phyloP scores from a whole-genome alignment of 2,888 invertebrate species.

The Creontiades dilutus region DNA sequence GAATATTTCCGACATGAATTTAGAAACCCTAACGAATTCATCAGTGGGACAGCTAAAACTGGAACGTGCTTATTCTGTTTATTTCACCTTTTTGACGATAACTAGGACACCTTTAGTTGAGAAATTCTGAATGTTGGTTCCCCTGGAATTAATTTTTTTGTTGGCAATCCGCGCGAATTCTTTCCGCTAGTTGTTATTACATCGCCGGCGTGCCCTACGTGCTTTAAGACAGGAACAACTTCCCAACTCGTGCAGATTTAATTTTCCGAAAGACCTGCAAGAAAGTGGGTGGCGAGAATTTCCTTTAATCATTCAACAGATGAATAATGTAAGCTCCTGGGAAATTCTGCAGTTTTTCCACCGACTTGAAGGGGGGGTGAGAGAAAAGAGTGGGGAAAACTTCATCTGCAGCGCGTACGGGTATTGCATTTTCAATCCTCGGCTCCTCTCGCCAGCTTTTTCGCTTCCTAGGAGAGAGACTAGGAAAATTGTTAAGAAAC shows the following conservation, averaged over 20 bases:
- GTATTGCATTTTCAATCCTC: constrained; percentile 65
- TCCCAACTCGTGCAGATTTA: constrained; percentile 51
- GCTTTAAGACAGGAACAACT: background rate
- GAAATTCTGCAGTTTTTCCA: constrained; percentile 47
- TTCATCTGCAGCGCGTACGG: constrained; percentile 46
- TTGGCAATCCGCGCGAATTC: too few relatives aligned
- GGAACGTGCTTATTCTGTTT: too few relatives aligned
- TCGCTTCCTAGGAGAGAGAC: constrained; percentile 20
- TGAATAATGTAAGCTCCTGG: constrained; percentile 61
- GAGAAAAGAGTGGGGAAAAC: background rate
- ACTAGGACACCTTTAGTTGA: too few relatives aligned
- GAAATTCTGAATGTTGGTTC: too few relatives aligned
- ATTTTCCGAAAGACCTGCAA: constrained; percentile 27
- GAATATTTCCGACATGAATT: too few relatives aligned
- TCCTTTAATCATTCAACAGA: constrained; percentile 64
- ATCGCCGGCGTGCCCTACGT: constrained; percentile 11
- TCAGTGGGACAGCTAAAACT: too few relatives aligned
- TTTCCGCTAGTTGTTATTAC: background rate
- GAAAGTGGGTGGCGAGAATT: constrained; percentile 21
- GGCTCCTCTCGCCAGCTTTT: background rate
- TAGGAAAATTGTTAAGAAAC: constrained; percentile 48
- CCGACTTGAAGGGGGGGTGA: too few relatives aligned
- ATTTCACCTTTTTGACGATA: too few relatives aligned
- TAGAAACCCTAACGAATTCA: too few relatives aligned
- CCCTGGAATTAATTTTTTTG: too few relatives aligned